phyloP scores from a whole-genome alignment of 2,797 vertebrate genomes.

The Gephyroberyx darwinii region DNA sequence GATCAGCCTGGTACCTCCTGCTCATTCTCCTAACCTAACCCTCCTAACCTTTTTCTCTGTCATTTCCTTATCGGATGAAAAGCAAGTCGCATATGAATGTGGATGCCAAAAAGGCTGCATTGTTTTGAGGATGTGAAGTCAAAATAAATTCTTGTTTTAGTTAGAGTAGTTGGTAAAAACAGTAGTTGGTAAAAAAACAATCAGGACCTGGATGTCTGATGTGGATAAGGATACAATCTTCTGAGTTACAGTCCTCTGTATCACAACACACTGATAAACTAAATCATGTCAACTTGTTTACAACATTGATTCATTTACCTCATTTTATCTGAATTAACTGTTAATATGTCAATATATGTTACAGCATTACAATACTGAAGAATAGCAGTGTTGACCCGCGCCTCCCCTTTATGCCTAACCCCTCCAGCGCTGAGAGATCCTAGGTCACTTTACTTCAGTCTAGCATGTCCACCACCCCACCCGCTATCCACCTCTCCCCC shows the following conservation, averaged over 20 bases:
- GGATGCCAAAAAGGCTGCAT: neutral
- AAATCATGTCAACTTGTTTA: no score
- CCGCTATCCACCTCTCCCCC: slow-evolving; percentile 15
- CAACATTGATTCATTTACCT: no score
- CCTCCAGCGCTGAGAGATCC: slow-evolving; percentile 18
- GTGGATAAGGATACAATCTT: neutral
- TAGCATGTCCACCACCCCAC: neutral
- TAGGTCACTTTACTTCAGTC: slow-evolving; percentile 22
- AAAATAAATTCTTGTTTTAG: neutral
- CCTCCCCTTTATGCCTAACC: neutral
- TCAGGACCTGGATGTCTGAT: neutral
- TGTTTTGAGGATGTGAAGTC: neutral
- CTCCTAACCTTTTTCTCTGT: neutral
- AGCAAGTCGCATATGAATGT: neutral
- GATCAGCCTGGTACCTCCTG: neutral
- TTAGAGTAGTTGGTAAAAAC: neutral
- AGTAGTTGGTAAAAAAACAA: neutral
- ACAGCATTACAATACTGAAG: no score
- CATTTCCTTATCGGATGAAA: neutral
- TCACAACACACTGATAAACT: no score
- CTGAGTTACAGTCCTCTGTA: neutral
- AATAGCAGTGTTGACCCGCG: neutral
- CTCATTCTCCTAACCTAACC: neutral
- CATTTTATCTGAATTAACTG: no score
- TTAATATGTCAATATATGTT: no score